A percentile compares a stretch with the other conserved stretches of the same genome.
These are phyloP conservation scores for Meliscaeva auricollis DNA, from an alignment of 2,888 invertebrate species.

Conservation along the genomic window DNA sequence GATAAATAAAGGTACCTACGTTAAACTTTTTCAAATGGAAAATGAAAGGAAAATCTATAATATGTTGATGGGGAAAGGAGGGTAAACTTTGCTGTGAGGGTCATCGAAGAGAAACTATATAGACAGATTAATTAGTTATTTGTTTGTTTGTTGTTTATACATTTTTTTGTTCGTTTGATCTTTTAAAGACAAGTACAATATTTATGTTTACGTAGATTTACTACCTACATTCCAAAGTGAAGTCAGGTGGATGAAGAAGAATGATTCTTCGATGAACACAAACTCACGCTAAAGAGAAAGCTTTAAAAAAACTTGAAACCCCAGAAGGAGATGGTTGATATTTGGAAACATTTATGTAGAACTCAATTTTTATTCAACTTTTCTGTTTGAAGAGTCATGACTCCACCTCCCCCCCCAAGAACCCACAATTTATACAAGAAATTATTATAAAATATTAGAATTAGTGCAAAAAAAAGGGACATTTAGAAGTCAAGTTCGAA, in stretches of 20 bases:
- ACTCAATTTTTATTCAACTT: too few species aligned
- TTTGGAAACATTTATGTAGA: too few species aligned
- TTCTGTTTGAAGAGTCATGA: too few species aligned
- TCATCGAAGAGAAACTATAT: background rate
- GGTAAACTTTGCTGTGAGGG: background rate
- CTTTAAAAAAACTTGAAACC: too few species aligned
- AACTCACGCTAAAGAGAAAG: background rate
- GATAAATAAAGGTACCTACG: conserved; percentile 40
- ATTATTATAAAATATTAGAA: too few species aligned
- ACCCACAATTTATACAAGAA: too few species aligned
- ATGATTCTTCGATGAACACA: background rate
- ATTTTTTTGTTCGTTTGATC: background rate
- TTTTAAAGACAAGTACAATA: conserved; percentile 9
- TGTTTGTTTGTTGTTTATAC: conserved; percentile 22
- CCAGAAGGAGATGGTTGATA: too few species aligned
- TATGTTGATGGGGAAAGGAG: background rate
- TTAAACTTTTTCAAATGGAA: conserved; percentile 46
- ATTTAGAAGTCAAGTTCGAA: too few species aligned
- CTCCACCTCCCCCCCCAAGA: too few species aligned
- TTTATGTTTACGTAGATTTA: background rate
- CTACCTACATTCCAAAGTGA: background rate
- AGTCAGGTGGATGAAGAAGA: conserved; percentile 1
- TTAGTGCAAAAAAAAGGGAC: too few species aligned
- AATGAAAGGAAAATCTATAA: background rate
- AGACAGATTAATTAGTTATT: conserved; percentile 33